Evolutionary conservation across 1,140 invertebrate species (phyloP), one percentile per base, ranked within the genome.

Genomic region (Sinella curviseta): DNA sequence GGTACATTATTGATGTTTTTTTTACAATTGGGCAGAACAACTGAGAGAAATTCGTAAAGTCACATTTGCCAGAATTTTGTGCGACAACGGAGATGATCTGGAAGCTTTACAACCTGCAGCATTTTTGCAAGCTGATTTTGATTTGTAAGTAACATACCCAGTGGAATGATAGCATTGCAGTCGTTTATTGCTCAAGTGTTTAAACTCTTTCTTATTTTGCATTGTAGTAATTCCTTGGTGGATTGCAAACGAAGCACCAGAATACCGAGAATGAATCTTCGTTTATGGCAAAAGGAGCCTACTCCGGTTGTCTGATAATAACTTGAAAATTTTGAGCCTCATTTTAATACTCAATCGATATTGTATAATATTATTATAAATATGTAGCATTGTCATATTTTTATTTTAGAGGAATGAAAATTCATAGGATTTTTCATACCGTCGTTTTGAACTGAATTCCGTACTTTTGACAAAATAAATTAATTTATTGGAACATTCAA

Each of bases 81-180:
- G 97, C 85, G 92, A 95, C 78, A 98, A 95, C 87, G 91, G 93
- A 0, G 93, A 94, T 82, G 89, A 90, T 1, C 88, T 97, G 1
- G 88, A 90, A 26, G 86, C 88, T 17, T 90, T 94, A 1, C 96
- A 97, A 84, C 89, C 90, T 12, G 88, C 91, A 82, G 94, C 94
- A 0, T 96, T 98, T 84, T 90, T 96, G 14, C 91, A 93, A 74
- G 92, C 94, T 83, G 95, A 97, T 87, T 90, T 93, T 60, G 97
- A 94, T 85, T 88, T 97, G 89, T 94, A 89, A 92, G 90, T 39
- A n/a, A 2, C 39, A 31, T 34, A 28, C 14, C 24, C n/a, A n/a
- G n/a, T 67, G 48, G 39, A 30, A 74, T n/a, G n/a, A n/a, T n/a
- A n/a, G n/a, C n/a, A n/a, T n/a, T n/a, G n/a, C n/a, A 26, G 70